Base-by-base conservation (phyloP, 1,140 invertebrate species). In the Macrobrachium rosenbergii region DNA sequence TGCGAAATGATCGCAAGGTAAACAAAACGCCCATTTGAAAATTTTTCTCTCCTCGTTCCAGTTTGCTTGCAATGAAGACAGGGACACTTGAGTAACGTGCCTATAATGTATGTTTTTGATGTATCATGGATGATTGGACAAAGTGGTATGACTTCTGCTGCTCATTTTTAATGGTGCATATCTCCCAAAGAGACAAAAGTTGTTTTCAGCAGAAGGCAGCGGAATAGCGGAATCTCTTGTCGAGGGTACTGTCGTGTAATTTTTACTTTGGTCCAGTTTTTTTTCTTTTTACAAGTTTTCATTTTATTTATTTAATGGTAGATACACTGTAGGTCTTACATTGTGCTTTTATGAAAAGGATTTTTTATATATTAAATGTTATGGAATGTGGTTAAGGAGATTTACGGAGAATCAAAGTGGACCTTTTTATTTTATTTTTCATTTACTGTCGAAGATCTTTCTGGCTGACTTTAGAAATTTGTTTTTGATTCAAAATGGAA, bases 101-200 rank as follows among this genome's bases (percentile, higher is more conserved):
- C 83, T 86, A 63, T 73, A 86, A 59, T 86, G 43, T 78, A 84
- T 86, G 79, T 86, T 80, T 86, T 82, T 82, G 60, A 80, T 73
- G 83, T 84, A 37, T 84, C 83, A 37, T 78, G 45, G 80, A 72
- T 60, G 60, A 59, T 86, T 59, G 23, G 43, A 80, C 52, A 79
- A 79, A 79, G 60, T 80, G 43, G 58, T 64, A 78, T 59, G 67
- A 82, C 64, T 72, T 73, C 21, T 59, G 83, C 76, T 86, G 76
- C 64, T 86, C 83, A 80, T 58, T 59, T 82, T 73, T 72, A 21
- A 60, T 72, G 37, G 37, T 81, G 63, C 63, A 67, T 80, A 63
- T 80, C 37, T 75, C 37, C 60, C 64, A 12, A 64, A 37, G 37
- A 82, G 28, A 43, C 21, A 21, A 23, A 72, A 72, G 17, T 77